A percentile compares a stretch with the other conserved stretches of the same genome.
Evolutionary conservation across 2,797 vertebrate genomes (phyloP).

Genomic region (Channa striata): DNA sequence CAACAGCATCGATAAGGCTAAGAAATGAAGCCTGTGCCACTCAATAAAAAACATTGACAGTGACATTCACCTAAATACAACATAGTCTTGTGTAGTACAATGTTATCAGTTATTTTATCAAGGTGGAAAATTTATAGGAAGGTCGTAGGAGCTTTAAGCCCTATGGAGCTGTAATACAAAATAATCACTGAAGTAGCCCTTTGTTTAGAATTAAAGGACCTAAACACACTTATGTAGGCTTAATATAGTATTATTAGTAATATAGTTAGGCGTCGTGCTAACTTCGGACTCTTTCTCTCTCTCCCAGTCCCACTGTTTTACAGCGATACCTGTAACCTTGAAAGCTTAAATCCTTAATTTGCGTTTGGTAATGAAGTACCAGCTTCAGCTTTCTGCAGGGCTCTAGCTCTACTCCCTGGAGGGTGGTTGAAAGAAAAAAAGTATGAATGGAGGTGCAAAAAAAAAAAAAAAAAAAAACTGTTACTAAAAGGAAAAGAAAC

Average conservation of each 20-base stretch:
- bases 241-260: too few relatives aligned
- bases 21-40: background rate
- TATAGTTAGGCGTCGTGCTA: conserved; percentile 14
- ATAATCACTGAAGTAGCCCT: too few relatives aligned
- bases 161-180: too few relatives aligned
- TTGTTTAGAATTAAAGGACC: too few relatives aligned
- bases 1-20: too few relatives aligned
- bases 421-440: conserved; percentile 69
- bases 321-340: conserved; percentile 63
- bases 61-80: too few relatives aligned
- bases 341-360: conserved; percentile 81
- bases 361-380: conserved; percentile 78
- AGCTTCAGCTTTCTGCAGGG: conserved; percentile 62
- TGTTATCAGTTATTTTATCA: too few relatives aligned
- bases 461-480: conserved; percentile 1
- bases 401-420: conserved; percentile 55
- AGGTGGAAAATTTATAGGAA: too few relatives aligned
- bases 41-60: too few relatives aligned
- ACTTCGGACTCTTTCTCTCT: conserved; percentile 25
- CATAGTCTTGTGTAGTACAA: too few relatives aligned
- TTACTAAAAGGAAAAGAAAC: conserved; percentile 28
- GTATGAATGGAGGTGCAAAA: conserved; percentile 45
- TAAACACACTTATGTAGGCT: too few relatives aligned
- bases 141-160: too few relatives aligned
- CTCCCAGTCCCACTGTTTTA: conserved; percentile 22